These are phyloP conservation scores for Monopis laevigella DNA, from an alignment of 2,888 invertebrate genomes.

Conservation along the genomic window DNA sequence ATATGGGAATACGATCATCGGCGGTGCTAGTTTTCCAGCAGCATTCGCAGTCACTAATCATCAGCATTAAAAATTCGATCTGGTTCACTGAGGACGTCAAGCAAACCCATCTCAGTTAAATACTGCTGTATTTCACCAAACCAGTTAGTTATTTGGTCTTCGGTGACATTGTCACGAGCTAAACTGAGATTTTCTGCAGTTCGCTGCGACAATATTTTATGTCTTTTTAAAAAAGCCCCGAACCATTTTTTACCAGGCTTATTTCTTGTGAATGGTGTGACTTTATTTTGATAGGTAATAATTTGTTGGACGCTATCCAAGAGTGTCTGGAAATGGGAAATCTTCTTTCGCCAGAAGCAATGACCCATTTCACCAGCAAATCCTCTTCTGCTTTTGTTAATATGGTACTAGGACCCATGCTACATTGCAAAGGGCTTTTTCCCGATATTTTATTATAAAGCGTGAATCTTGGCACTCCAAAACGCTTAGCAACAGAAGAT, in stretches of 20 bases:
- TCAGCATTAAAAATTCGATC: constrained; percentile 23
- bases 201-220: constrained; percentile 21
- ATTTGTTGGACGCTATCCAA: constrained; percentile 20
- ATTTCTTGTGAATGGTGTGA: constrained; percentile 21
- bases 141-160: constrained; percentile 23
- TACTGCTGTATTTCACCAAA: constrained; percentile 22
- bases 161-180: too few species aligned
- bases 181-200: constrained; percentile 24
- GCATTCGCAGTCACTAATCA: constrained; percentile 13
- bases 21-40: constrained; percentile 5
- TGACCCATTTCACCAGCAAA: constrained; percentile 22
- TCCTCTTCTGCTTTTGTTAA: constrained; percentile 19
- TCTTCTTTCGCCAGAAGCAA: constrained; percentile 20
- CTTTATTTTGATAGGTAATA: constrained; percentile 14
- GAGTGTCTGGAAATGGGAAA: constrained; percentile 23
- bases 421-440: constrained; percentile 17
- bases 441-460: constrained; percentile 15
- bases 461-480: constrained; percentile 7
- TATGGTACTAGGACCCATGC: constrained; percentile 21
- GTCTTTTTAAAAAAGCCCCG: constrained; percentile 22
- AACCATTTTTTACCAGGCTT: constrained; percentile 27
- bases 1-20: constrained; percentile 11
- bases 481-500: not conserved
- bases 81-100: constrained; percentile 17
- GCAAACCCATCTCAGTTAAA: constrained; percentile 17